Evolutionary conservation across 2,888 invertebrate species (phyloP), one percentile per base, ranked within the genome.

Genomic region (Campoletis raptor): DNA sequence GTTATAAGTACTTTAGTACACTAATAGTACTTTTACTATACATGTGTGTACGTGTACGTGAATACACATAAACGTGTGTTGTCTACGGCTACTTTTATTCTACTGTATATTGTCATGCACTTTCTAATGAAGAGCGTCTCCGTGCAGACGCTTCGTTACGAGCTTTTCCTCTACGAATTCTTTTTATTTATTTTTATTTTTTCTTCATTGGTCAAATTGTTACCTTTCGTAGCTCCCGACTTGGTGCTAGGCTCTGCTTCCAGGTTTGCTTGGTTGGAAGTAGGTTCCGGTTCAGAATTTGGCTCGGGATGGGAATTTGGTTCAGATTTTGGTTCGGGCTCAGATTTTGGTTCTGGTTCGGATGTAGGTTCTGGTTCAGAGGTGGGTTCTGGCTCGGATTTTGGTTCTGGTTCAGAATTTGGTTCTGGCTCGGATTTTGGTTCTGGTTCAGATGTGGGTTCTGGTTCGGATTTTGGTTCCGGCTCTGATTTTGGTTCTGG

Each of bases 351-450:
- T 88, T 94, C 94, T 0, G 95, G 92, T 69, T 94, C 92, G 0
- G 95, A 94, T 85, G 94, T 94, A 0, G 94, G 91, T 89, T 94
- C 94, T 0, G 95, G 93, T 80, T 93, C 92, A 0, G 94, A 93
- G n/a, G n/a, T n/a, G n/a, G 95, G 93, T 70, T 94, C 93, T 0
- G 92, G 89, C 37, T 90, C 87, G 0, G 95, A 93, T 73, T 95
- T 92, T 0, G 95, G 94, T 82, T 94, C 94, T 0, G 92, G 91
- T 77, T 92, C 94, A 0, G 93, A 89, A 69, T 90, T 89, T 21
- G 95, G 93, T 54, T 94, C 94, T 0, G 95, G 94, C 88, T 95
- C 95, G 12, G 94, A 77, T 92, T 94, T 24, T 94, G 95, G 89
- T 94, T 95, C 64, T 92, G 91, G 91, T 72, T 93, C 93, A n/a